Evolutionary conservation across 2,888 invertebrate species (phyloP).

Genomic region (Nycteola revayana): DNA sequence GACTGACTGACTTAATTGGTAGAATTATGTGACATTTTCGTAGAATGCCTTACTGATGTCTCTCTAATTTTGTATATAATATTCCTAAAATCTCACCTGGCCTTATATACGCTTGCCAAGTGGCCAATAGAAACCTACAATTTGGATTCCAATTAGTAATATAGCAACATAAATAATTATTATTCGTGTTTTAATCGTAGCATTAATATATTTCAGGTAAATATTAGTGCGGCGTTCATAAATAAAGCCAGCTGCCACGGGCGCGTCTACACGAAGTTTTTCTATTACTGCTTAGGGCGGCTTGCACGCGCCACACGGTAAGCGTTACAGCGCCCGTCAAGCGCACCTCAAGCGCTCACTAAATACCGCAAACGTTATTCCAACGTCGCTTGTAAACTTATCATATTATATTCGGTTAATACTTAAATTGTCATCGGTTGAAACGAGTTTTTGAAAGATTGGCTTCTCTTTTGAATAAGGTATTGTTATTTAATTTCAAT

Average conservation of each 20-base stretch:
- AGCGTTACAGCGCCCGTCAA: slow-evolving; percentile 23
- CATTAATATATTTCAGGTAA: slow-evolving; percentile 34
- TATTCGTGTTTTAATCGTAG: too few species aligned
- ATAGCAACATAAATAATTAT: too few species aligned
- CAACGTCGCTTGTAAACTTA: slow-evolving; percentile 15
- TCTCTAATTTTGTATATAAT: too few species aligned
- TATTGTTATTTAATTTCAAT: slow-evolving; percentile 5
- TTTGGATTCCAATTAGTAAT: too few species aligned
- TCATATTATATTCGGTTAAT: slow-evolving; percentile 29
- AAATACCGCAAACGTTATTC: slow-evolving; percentile 9
- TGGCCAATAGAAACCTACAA: too few species aligned
- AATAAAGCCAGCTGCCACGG: too few species aligned
- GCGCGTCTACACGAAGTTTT: slow-evolving; percentile 14
- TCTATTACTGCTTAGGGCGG: slow-evolving; percentile 35
- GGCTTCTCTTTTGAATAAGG: slow-evolving; percentile 7
- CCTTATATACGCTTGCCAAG: too few species aligned
- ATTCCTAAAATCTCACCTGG: too few species aligned
- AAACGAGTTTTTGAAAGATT: slow-evolving; percentile 32
- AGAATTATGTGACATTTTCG: too few species aligned
- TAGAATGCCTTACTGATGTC: too few species aligned
- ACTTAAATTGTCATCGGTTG: slow-evolving; percentile 18
- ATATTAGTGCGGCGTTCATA: too few species aligned
- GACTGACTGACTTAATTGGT: too few species aligned
- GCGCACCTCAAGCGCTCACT: background rate
- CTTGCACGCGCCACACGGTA: slow-evolving; percentile 36